Conservation (phyloP, 2,797 vertebrate genomes). For the Allobates femoralis region DNA sequence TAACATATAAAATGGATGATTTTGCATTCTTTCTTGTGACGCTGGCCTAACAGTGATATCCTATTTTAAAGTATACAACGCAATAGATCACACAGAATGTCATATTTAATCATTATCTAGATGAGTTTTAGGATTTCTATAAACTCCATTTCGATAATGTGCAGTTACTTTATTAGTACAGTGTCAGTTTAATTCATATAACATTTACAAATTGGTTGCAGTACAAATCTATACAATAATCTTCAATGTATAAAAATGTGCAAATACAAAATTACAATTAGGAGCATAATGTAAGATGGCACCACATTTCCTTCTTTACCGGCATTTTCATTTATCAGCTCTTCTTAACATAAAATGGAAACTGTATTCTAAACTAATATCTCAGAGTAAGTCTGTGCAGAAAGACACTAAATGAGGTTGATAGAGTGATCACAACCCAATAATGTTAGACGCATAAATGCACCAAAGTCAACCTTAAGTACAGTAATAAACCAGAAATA, state of each 20-base stretch:
- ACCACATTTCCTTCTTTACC: background rate
- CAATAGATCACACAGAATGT: background rate
- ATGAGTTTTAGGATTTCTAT: background rate
- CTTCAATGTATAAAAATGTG: background rate
- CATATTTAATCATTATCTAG: background rate
- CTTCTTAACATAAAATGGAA: slow-evolving; percentile 12
- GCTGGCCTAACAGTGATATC: too few species aligned
- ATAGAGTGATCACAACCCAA: slow-evolving; percentile 31
- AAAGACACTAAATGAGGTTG: slow-evolving; percentile 49
- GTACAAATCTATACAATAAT: background rate
- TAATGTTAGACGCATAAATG: slow-evolving; percentile 45
- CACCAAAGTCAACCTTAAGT: slow-evolving; percentile 52
- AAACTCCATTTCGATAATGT: background rate
- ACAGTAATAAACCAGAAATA: slow-evolving; percentile 55
- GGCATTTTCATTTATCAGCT: background rate
- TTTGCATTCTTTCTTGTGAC: too few species aligned
- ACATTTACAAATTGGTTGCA: background rate
- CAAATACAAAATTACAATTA: background rate
- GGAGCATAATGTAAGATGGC: background rate
- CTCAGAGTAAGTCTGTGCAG: slow-evolving; percentile 24
- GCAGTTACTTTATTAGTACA: background rate
- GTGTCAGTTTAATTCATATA: background rate
- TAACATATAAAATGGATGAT: too few species aligned
- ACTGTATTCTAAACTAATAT: slow-evolving; percentile 8
- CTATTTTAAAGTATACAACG: too few species aligned